Base-by-base conservation (phyloP, 2,797 vertebrate genomes). In the Hoplostethus mediterraneus region DNA sequence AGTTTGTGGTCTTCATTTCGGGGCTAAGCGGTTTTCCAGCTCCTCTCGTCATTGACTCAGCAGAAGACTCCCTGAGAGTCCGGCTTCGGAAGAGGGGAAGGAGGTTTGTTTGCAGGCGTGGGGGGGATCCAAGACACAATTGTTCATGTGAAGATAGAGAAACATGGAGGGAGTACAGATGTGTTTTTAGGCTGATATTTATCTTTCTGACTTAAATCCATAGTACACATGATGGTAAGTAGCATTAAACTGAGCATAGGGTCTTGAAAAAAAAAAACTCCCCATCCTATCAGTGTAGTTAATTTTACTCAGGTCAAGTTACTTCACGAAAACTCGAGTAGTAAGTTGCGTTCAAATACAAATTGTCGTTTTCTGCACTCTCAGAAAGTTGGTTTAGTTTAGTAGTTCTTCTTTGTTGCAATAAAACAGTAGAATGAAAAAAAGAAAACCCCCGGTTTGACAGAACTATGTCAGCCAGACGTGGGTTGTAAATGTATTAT, bases 11-110 rank as follows among this genome's bases (percentile, higher is more conserved):
- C 75, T 79, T 82, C 68, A 84, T 77, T 76, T 83, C 36, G 59
- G 45, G 21, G 74, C 71, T 89, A 86, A 90, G 87, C 61, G n/a
- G 44, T 88, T 92, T 85, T 58, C 60, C 86, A 87, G 80, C 69
- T 68, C 40, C 56, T 80, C n/a, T 30, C 67, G 48, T 71, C 47
- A 65, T 67, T 86, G 82, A 79, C 77, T 87, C 80, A 63, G 79
- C 61, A 61, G 61, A 85, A 53, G 3, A 11, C 21, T 21, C 21
- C 21, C 8, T n/a, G n/a, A 49, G 31, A 31, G 47, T 86, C 78
- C 65, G 65, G 55, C 54, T 54, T 38, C 31, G 17, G n/a, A 58
- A 33, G 30, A 40, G 21, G 21, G 21, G 21, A 21, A 21, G 21
- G 21, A 8, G 48, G 36, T 16, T 8, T 66, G 74, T 33, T 30